Evolutionary conservation across 2,797 vertebrate genomes (phyloP).

Genomic region (Brachymystax lenok): DNA sequence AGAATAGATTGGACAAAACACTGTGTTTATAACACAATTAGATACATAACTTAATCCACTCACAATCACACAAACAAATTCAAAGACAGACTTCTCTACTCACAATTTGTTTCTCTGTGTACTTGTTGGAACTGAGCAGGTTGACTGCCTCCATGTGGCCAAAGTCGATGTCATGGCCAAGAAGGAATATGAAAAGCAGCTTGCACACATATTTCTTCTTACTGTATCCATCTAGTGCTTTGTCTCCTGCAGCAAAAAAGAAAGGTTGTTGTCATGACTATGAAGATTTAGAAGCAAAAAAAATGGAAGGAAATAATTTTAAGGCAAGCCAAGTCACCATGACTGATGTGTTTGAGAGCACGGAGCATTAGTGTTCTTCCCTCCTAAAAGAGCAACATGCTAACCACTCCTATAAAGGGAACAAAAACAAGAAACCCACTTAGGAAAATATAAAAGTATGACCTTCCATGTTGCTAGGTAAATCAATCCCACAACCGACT

Average conservation of each 20-base stretch:
- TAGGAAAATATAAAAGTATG: not conserved
- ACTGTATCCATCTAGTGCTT: constrained; percentile 84
- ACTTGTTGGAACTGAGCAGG: constrained; percentile 91
- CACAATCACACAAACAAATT: not conserved
- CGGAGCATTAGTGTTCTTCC: not conserved
- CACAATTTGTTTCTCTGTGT: constrained; percentile 92
- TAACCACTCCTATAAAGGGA: not conserved
- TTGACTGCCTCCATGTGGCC: constrained; percentile 94
- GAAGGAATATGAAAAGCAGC: constrained; percentile 90
- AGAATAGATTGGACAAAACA: not conserved
- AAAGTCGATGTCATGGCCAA: constrained; percentile 91
- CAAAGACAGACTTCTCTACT: constrained; percentile 63
- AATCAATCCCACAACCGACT: not conserved
- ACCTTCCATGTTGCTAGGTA: not conserved
- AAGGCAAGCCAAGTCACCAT: not conserved
- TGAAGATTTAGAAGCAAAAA: not conserved
- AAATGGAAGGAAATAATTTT: not conserved
- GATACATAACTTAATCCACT: constrained; percentile 71
- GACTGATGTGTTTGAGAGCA: not conserved
- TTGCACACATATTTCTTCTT: constrained; percentile 94
- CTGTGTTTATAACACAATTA: not conserved
- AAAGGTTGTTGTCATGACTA: not conserved
- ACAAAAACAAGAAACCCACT: not conserved
- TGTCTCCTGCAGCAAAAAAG: constrained; percentile 68
- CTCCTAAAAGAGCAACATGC: not conserved